Conservation (phyloP, 1,140 invertebrate species). For the Limonius californicus region DNA sequence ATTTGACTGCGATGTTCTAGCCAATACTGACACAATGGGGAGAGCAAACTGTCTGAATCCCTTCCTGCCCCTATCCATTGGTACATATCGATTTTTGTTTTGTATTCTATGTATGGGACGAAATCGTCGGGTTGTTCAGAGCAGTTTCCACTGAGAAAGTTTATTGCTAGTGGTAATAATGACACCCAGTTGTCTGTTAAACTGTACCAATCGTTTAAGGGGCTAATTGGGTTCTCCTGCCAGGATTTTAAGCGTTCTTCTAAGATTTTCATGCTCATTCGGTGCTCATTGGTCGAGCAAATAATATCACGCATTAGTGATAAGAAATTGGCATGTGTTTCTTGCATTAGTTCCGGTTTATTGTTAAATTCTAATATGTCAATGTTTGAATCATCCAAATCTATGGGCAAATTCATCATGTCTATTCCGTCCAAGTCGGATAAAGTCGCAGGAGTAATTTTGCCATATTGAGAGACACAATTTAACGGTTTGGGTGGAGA, state of each 20-base stretch:
- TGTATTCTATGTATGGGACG: slow-evolving; percentile 90
- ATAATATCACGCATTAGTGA: slow-evolving; percentile 78
- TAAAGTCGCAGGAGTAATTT: slow-evolving; percentile 47
- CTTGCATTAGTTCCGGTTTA: slow-evolving; percentile 58
- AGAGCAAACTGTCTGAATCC: slow-evolving; percentile 79
- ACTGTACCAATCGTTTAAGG: slow-evolving; percentile 74
- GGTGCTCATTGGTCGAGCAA: slow-evolving; percentile 75
- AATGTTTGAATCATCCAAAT: slow-evolving; percentile 57
- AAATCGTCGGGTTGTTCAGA: slow-evolving; percentile 81
- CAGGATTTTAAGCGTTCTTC: slow-evolving; percentile 74
- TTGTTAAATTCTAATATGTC: slow-evolving; percentile 52
- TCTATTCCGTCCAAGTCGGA: slow-evolving; percentile 59
- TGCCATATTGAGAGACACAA: slow-evolving; percentile 35
- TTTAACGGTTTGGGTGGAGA: not conserved
- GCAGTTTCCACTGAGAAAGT: slow-evolving; percentile 84
- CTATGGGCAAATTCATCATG: slow-evolving; percentile 63
- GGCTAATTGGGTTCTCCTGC: slow-evolving; percentile 75
- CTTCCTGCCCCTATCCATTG: slow-evolving; percentile 95
- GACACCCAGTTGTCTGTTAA: slow-evolving; percentile 72
- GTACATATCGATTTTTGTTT: slow-evolving; percentile 68
- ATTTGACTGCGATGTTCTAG: slow-evolving; percentile 57
- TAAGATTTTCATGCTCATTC: slow-evolving; percentile 69
- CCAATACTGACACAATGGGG: slow-evolving; percentile 73
- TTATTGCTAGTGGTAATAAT: slow-evolving; percentile 74
- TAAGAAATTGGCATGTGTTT: slow-evolving; percentile 78